phyloP scores from a whole-genome alignment of 2,797 vertebrate genomes.

The Sphenodon punctatus region DNA sequence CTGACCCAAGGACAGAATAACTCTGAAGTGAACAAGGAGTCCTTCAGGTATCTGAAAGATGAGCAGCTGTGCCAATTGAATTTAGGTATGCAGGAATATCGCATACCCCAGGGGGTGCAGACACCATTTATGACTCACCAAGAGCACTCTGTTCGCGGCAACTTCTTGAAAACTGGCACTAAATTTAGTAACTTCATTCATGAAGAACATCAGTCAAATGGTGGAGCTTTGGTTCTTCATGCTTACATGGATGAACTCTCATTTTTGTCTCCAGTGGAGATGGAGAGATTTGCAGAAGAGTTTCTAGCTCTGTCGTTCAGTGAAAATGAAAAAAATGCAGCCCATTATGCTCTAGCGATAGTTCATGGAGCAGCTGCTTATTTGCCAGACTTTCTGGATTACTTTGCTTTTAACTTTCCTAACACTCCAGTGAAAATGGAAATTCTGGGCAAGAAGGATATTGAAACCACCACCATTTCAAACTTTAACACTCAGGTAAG shows the following conservation, averaged over 20 bases:
- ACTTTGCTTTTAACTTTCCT: conserved; percentile 98
- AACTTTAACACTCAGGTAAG: conserved; percentile 98
- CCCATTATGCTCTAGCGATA: conserved; percentile 91
- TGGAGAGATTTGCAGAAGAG: conserved; percentile 92
- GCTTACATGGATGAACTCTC: conserved; percentile 96
- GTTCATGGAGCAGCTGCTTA: conserved; percentile 94
- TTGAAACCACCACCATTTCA: conserved; percentile 97
- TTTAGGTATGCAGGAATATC: conserved; percentile 76
- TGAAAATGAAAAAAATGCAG: conserved; percentile 89
- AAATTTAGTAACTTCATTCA: conserved; percentile 90
- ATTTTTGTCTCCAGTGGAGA: conserved; percentile 88
- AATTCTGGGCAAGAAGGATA: conserved; percentile 98
- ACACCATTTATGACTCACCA: conserved; percentile 91
- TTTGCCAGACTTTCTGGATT: conserved; percentile 97
- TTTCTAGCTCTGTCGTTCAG: conserved; percentile 92
- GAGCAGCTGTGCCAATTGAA: conserved; percentile 77
- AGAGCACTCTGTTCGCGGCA: conserved; percentile 93
- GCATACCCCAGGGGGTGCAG: conserved; percentile 82
- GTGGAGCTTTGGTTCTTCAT: conserved; percentile 91
- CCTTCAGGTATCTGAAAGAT: conserved; percentile 79
- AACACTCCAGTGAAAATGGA: conserved; percentile 98
- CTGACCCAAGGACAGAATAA: conserved; percentile 75
- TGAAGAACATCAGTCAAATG: conserved; percentile 94
- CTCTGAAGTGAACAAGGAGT: conserved; percentile 72
- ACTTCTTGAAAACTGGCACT: conserved; percentile 88